Evolutionary conservation across 1,140 invertebrate genomes (phyloP), one percentile per base, ranked within the genome.

Genomic region (Coenobita brevimanus): DNA sequence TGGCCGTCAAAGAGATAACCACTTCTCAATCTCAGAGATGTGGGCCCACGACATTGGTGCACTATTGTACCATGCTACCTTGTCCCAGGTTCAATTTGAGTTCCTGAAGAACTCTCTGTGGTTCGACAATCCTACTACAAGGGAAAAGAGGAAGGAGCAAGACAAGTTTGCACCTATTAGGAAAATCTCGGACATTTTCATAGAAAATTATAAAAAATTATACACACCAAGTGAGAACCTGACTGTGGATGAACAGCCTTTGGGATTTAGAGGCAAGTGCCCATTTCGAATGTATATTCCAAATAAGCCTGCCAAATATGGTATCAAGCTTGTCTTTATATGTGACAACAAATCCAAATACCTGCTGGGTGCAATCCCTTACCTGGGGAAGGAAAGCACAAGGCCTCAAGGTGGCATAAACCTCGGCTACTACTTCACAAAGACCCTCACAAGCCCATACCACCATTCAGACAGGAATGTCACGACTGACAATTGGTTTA

Each of bases 261-360:
- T n/a, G n/a, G n/a, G n/a, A n/a, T n/a, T n/a, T n/a, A n/a, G n/a
- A n/a, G n/a, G n/a, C n/a, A n/a, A n/a, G n/a, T n/a, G n/a, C n/a
- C n/a, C n/a, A n/a, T n/a, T n/a, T n/a, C n/a, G n/a, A n/a, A n/a
- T n/a, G n/a, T n/a, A n/a, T n/a, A n/a, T n/a, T n/a, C n/a, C n/a
- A n/a, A n/a, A n/a, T n/a, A n/a, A n/a, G n/a, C n/a, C n/a, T n/a
- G n/a, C n/a, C n/a, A n/a, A n/a, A 78, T 92, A 91, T 88, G 92
- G 91, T 0, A 91, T 92, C 78, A 92, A n/a, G n/a, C n/a, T n/a
- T n/a, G n/a, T n/a, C n/a, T n/a, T 91, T 84, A 81, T 92, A 57
- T 41, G 41, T 86, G 89, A 90, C 83, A 50, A 62, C 3, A 71
- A 88, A 24, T 69, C 15, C 21, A 79, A 88, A 43, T 84, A 46